Conservation (phyloP, 2,113 vertebrate species). For the Bos indicus region DNA sequence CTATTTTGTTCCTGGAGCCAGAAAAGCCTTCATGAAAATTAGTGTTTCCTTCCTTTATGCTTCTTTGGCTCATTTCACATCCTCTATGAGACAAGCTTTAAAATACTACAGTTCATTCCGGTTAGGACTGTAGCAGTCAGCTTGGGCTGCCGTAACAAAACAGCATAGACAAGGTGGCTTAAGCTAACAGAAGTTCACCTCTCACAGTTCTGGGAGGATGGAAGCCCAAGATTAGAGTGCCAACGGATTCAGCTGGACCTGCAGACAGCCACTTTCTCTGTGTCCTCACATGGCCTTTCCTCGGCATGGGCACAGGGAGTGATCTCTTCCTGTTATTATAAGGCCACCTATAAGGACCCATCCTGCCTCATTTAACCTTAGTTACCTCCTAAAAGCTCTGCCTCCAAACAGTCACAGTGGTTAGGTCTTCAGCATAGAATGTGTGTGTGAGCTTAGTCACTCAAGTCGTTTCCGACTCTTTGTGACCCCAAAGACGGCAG, state of each 20-base stretch:
- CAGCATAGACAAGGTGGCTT: background rate
- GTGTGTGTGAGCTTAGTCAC: background rate
- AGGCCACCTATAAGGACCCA: background rate
- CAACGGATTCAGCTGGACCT: background rate
- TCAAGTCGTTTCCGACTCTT: background rate
- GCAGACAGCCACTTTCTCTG: background rate
- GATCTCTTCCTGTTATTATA: background rate
- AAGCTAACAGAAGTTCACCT: background rate
- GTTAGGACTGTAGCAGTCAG: background rate
- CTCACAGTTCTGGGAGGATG: background rate
- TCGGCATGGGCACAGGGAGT: rapidly evolving
- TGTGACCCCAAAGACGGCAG: background rate
- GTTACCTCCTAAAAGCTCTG: background rate
- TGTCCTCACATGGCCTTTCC: background rate
- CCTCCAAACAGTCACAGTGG: background rate
- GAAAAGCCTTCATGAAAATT: background rate
- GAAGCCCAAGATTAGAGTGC: background rate
- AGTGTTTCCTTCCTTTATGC: background rate
- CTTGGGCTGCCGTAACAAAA: background rate
- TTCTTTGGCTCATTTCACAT: background rate
- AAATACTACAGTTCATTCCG: background rate
- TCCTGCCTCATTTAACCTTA: background rate
- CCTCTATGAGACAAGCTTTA: background rate
- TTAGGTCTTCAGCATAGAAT: background rate
- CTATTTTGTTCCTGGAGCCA: background rate